Conservation (phyloP, 1,140 invertebrate species). For the Drosophila melanogaster region DNA sequence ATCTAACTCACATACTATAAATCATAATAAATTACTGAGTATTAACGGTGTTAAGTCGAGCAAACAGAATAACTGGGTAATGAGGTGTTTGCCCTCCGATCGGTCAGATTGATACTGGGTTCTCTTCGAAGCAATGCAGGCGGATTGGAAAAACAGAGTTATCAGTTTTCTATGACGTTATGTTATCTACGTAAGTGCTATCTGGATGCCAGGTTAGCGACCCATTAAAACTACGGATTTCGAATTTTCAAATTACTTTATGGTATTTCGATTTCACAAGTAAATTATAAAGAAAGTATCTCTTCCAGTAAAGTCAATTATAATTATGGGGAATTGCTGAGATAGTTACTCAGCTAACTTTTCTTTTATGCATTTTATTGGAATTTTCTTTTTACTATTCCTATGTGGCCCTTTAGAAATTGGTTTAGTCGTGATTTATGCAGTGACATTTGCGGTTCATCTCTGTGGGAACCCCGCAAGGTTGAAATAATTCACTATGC, state of each 20-base stretch:
- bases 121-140: not conserved
- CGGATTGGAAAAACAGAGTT: constrained; percentile 7
- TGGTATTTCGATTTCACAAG: not conserved
- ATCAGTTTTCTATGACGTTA: constrained; percentile 17
- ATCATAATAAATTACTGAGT: constrained; percentile 8
- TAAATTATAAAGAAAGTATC: not conserved
- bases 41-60: constrained; percentile 3
- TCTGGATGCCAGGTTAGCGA: not conserved
- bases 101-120: constrained; percentile 24
- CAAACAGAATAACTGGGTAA: constrained; percentile 44
- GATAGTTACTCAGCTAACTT: not conserved
- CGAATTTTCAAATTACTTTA: not conserved
- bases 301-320: too few species aligned
- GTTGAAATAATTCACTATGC: constrained; percentile 74
- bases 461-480: constrained; percentile 54
- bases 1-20: constrained; percentile 6
- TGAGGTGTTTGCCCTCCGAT: constrained; percentile 43
- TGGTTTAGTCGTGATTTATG: constrained; percentile 37
- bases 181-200: constrained; percentile 11
- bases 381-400: not conserved
- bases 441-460: constrained; percentile 41
- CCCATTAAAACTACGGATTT: not conserved
- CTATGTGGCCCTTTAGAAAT: constrained; percentile 12
- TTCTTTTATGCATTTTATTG: not conserved
- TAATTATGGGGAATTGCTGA: too few species aligned